Evolutionary conservation across 2,797 vertebrate species (phyloP), one percentile per base, ranked within the genome.

Genomic region (Babyrousa celebensis): DNA sequence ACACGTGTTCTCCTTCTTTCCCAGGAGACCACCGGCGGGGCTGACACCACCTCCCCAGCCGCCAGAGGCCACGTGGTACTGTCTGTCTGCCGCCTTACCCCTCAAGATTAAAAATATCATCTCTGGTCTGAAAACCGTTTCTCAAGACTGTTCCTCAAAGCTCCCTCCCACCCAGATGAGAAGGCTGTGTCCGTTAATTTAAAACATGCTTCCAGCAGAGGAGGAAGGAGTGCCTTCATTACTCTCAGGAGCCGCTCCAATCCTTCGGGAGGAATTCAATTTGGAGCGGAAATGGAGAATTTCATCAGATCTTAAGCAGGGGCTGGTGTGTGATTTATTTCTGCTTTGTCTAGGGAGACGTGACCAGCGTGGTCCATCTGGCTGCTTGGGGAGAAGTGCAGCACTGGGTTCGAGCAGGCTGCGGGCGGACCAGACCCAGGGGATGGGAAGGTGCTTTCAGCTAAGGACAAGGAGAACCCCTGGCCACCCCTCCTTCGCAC

Each of bases 231-330:
- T 0, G 72, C 74, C 96, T 85, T 97, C 85, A 88, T 94, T 80
- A 93, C 82, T 79, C 94, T 89, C 88, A 67, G 83, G 74, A 93
- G 75, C 48, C 25, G 68, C 91, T 94, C 85, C 68, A 29, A 27
- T 89, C 96, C 96, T 96, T 48, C 27, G 40, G 95, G 95, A 96
- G 92, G 84, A 96, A 97, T 97, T 97, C 98, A 84, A 91, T 85
- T 97, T 87, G 83, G 97, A 96, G 58, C 71, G 87, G 96, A 98
- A 98, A 98, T 95, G 86, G 92, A 94, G 96, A 97, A 97, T 96
- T 82, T 92, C 96, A 98, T 97, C 96, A 94, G 96, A 96, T 97
- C 85, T 87, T 92, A 95, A 32, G 92, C 72, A 75, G 97, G 67
- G 91, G 92, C 94, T 1, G 40, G 80, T 62, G 74, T 87, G 94